These are phyloP conservation scores for Drosophila equinoxialis DNA, from an alignment of 1,140 invertebrate species.

Conservation along the genomic window DNA sequence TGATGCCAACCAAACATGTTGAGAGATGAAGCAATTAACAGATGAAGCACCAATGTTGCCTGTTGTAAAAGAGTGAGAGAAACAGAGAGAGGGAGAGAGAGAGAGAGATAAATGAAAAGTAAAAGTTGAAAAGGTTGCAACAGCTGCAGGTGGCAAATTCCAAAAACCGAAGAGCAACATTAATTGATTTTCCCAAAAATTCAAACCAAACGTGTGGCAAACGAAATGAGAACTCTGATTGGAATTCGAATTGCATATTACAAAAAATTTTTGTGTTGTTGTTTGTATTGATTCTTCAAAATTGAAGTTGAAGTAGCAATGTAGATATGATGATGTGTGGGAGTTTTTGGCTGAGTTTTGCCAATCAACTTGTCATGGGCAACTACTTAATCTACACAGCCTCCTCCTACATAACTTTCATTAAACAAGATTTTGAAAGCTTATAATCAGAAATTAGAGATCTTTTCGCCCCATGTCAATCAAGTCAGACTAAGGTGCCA, in stretches of 20 bases:
- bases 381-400: neutral
- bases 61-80: neutral
- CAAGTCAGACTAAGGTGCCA: neutral
- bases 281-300: neutral
- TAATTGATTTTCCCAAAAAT: conserved; percentile 4
- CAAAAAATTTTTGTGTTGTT: no score
- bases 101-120: conserved; percentile 42
- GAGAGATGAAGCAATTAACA: conserved; percentile 51
- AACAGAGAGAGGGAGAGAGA: neutral
- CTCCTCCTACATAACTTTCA: conserved; percentile 9
- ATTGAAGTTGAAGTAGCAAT: neutral
- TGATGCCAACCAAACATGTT: neutral
- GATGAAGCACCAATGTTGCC: neutral
- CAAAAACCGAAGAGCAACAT: conserved; percentile 11
- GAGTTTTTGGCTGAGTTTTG: conserved; percentile 41
- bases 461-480: neutral
- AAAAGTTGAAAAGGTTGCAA: conserved; percentile 56
- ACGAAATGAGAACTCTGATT: conserved; percentile 4
- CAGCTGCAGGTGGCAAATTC: conserved; percentile 19
- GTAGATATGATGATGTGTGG: conserved; percentile 11
- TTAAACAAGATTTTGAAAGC: conserved; percentile 5
- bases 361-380: conserved; percentile 47
- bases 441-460: neutral
- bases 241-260: neutral
- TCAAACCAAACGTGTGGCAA: conserved; percentile 4